phyloP scores from a whole-genome alignment of 2,113 vertebrate species.

The Oenanthe melanoleuca region DNA sequence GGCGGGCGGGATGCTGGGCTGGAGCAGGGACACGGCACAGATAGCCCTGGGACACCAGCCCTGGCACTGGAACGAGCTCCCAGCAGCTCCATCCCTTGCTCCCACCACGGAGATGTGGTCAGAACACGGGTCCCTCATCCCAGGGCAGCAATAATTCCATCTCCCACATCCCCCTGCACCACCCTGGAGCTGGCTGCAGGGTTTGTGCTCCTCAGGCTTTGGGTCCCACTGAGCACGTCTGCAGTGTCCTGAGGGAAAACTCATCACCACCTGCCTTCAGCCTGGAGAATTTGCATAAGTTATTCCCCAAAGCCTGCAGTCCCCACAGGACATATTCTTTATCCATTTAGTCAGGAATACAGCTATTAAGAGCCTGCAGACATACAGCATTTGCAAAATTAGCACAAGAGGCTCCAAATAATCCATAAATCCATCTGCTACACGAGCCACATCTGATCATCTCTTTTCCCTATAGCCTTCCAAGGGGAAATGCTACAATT shows the following conservation, averaged over 20 bases:
- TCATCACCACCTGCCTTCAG: background rate
- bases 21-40: background rate
- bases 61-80: rapidly evolving
- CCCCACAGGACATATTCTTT: background rate
- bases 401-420: conserved; percentile 36
- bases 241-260: background rate
- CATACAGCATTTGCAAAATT: conserved; percentile 31
- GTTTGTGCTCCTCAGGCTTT: background rate
- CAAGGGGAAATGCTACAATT: background rate
- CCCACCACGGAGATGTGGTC: rapidly evolving
- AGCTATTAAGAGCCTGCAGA: conserved; percentile 39
- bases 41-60: background rate
- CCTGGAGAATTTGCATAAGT: background rate
- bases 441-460: background rate
- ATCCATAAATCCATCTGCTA: conserved; percentile 41
- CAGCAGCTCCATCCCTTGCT: rapidly evolving
- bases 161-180: background rate
- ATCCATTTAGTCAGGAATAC: conserved; percentile 16
- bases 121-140: rapidly evolving
- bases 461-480: background rate
- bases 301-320: conserved; percentile 5
- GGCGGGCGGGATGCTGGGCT: rapidly evolving
- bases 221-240: background rate
- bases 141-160: background rate
- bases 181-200: background rate